Base-by-base conservation (phyloP, 2,113 vertebrate genomes). In the Phaetusa simplex region DNA sequence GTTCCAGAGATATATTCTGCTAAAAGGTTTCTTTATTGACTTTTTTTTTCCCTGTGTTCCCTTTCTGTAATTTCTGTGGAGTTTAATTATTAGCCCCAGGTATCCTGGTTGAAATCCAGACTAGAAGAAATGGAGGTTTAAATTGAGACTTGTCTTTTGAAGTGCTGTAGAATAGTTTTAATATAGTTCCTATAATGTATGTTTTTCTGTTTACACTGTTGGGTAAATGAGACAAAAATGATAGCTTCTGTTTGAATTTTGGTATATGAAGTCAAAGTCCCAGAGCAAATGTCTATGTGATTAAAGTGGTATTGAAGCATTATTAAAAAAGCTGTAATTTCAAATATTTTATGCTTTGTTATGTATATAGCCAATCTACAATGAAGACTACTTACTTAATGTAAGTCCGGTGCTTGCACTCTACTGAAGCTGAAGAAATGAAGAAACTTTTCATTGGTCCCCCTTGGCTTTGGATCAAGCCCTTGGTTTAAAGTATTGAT, bases 401-500 rank as follows among this genome's bases (percentile, higher is more conserved):
- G 38, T 61, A 50, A 56, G 91, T 89, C 26, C 82, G 45, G 26
- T 87, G 50, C 74, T 84, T 87, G 66, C 34, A 34, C 29, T 94
- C 45, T 62, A 20, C 56, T 90, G 81, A 85, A 94, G 86, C 86
- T 14, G 6, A 58, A 91, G 91, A 70, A 95, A 95, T 12, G 5
- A 58, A 87, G 93, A 70, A 95, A 95, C 93, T 95, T 96, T 85
- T 89, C 58, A 38, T 62, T 87, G 81, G 58, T 91, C 90, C 38
- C 86, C 36, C 15, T 5, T 94, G 93, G 91, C 74, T 96, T 93
- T 90, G 81, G 49, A 93, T 96, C 86, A 94, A 96, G 62, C 42
- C 66, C 58, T 88, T 85, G 73, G 62, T 96, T 96, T 77, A 87
- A 93, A 90, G 70, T 97, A 96, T 94, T 90, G 93, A 97, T 96